Conservation (phyloP, 2,888 invertebrate genomes). For the Fragum whitleyi region DNA sequence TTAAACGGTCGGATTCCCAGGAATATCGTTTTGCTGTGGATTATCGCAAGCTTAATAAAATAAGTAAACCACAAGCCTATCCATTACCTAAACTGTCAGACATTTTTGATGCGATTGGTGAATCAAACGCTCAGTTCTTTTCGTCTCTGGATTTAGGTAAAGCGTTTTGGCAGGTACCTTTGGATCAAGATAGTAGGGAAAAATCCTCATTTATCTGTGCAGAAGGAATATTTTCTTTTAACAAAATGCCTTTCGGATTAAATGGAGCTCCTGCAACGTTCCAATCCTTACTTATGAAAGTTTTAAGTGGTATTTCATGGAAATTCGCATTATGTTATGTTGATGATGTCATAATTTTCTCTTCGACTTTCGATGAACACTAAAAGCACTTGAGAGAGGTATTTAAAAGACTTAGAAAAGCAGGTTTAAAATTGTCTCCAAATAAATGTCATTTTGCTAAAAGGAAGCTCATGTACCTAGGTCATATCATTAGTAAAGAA, state of each 20-base stretch:
- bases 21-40: conserved; percentile 27
- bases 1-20: neutral
- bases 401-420: conserved; percentile 51
- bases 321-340: conserved; percentile 54
- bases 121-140: too few species aligned
- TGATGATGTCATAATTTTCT: conserved; percentile 64
- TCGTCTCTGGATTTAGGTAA: too few species aligned
- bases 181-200: neutral
- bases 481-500: neutral
- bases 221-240: too few species aligned
- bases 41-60: too few species aligned
- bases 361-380: too few species aligned
- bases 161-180: too few species aligned
- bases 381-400: conserved; percentile 52
- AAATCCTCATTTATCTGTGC: too few species aligned
- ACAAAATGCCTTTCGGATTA: too few species aligned
- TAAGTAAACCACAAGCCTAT: conserved; percentile 40
- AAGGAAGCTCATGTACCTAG: neutral
- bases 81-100: conserved; percentile 57
- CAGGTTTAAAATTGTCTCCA: conserved; percentile 58
- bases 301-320: conserved; percentile 57
- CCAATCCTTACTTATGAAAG: conserved; percentile 58
- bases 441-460: conserved; percentile 17
- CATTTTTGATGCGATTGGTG: too few species aligned
- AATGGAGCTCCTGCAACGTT: conserved; percentile 57